These are phyloP conservation scores for Brachypodius melanocephalos DNA, from an alignment of 2,113 vertebrate genomes.

Conservation along the genomic window DNA sequence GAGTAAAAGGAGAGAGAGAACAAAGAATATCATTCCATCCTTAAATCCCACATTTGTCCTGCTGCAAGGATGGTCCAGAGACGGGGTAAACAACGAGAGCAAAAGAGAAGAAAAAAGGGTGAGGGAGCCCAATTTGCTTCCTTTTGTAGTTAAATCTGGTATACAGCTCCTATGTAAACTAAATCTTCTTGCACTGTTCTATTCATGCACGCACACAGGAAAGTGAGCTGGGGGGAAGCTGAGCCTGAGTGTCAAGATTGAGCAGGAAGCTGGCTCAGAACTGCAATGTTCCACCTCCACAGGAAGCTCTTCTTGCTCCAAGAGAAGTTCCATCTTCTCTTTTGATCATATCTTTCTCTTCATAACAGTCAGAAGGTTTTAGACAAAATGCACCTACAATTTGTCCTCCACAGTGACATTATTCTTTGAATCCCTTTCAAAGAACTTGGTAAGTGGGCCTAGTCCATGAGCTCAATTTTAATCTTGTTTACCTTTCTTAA, in stretches of 20 bases:
- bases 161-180: rapidly evolving
- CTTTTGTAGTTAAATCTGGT: background rate
- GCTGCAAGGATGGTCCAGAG: rapidly evolving
- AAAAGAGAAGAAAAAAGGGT: background rate
- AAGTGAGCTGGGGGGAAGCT: rapidly evolving
- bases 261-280: background rate
- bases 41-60: background rate
- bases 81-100: background rate
- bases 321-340: background rate
- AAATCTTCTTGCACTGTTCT: background rate
- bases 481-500: background rate
- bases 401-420: background rate
- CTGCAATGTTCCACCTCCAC: rapidly evolving
- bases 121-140: rapidly evolving
- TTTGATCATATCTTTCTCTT: background rate
- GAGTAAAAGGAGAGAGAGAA: background rate
- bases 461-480: background rate
- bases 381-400: background rate
- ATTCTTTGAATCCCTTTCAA: background rate
- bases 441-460: background rate
- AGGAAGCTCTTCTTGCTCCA: no score
- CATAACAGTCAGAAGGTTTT: background rate
- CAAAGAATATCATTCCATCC: background rate
- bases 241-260: rapidly evolving
- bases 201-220: rapidly evolving